These are phyloP conservation scores for Trachymyrmex septentrionalis DNA, from an alignment of 1,140 invertebrate species.

Conservation along the genomic window DNA sequence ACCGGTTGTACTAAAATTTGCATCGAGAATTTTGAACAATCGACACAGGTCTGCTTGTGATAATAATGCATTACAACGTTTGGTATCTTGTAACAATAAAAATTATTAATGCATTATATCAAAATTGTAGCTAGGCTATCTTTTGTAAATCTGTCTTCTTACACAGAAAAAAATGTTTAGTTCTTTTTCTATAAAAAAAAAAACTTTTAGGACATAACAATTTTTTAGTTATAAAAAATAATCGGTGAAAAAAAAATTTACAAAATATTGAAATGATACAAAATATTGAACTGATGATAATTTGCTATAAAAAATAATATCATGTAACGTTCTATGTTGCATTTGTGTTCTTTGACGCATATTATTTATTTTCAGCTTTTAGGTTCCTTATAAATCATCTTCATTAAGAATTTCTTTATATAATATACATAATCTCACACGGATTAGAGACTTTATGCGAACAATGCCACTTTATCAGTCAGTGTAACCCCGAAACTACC, in stretches of 20 bases:
- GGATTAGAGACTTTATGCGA: constrained; percentile 43
- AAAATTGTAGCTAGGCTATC: not conserved
- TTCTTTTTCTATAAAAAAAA: no score
- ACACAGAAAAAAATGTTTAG: no score
- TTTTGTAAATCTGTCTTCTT: not conserved
- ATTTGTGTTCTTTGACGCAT: not conserved
- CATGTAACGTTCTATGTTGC: not conserved
- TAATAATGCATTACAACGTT: not conserved
- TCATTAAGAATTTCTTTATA: constrained; percentile 36
- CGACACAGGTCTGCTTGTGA: not conserved
- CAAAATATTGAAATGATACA: not conserved
- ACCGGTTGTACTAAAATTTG: constrained; percentile 20
- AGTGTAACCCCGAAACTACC: constrained; percentile 39
- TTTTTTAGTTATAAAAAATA: not conserved
- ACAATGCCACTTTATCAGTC: constrained; percentile 58
- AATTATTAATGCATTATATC: no score
- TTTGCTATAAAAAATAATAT: not conserved
- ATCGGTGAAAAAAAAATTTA: no score
- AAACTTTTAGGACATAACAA: not conserved
- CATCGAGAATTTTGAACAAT: constrained; percentile 11
- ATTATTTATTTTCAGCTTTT: not conserved
- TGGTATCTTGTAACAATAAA: not conserved
- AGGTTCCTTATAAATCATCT: constrained; percentile 10
- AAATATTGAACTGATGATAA: not conserved
- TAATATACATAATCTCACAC: constrained; percentile 15